Conservation (phyloP, 2,888 invertebrate genomes). For the Limnephilus lunatus region DNA sequence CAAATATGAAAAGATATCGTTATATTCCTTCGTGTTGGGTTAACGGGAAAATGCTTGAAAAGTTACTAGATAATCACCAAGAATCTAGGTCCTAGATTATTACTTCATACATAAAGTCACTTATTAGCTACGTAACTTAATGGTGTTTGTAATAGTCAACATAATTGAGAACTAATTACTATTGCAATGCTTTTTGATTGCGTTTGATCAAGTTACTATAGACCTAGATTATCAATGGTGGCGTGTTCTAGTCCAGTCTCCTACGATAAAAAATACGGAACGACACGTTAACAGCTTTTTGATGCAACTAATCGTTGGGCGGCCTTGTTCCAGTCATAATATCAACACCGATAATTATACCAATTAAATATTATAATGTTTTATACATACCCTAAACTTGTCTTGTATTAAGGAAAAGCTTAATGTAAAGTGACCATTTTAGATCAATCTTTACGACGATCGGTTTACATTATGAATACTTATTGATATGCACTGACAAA, state of each 20-base stretch:
- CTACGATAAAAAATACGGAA: background rate
- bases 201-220: background rate
- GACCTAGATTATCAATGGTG: background rate
- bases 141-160: background rate
- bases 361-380: background rate
- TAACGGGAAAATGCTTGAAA: background rate
- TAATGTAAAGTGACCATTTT: too few relatives aligned
- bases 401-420: background rate
- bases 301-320: background rate
- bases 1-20: background rate
- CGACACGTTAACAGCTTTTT: background rate
- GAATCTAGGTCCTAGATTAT: background rate
- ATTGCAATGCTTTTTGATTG: background rate
- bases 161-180: background rate
- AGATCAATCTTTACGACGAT: too few relatives aligned
- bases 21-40: background rate
- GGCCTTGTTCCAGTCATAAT: background rate
- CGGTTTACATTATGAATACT: too few relatives aligned
- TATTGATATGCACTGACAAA: too few relatives aligned
- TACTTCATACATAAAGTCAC: background rate
- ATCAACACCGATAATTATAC: background rate
- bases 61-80: background rate
- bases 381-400: background rate
- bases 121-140: background rate
- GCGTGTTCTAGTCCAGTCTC: background rate